Conservation (phyloP, 2,113 vertebrate species). For the Tachycineta bicolor region DNA sequence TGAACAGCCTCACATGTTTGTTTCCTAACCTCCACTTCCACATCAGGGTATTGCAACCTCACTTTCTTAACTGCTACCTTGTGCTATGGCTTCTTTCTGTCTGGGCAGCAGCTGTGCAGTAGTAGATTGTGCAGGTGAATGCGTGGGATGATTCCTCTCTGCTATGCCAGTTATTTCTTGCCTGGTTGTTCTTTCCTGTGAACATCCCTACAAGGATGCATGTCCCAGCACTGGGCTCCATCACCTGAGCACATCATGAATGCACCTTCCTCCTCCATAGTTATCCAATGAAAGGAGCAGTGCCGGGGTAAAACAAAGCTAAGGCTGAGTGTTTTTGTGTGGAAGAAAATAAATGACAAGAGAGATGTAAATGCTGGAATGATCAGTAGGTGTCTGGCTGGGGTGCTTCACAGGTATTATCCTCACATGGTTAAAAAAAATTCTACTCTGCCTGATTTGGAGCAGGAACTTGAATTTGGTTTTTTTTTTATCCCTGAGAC, state of each 20-base stretch:
- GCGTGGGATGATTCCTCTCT: neutral
- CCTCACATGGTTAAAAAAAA: neutral
- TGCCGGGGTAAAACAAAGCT: neutral
- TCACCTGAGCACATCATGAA: neutral
- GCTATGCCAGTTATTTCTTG: neutral
- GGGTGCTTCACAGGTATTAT: neutral
- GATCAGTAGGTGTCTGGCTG: neutral
- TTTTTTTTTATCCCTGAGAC: neutral
- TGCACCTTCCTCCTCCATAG: neutral
- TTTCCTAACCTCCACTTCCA: neutral
- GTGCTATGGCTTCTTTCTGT: neutral
- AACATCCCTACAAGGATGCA: fast-evolving
- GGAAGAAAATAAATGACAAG: neutral
- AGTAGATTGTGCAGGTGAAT: neutral
- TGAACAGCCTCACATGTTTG: neutral
- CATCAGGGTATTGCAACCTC: neutral
- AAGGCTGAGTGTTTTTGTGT: neutral
- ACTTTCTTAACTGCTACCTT: neutral
- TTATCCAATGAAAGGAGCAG: neutral
- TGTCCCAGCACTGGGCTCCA: neutral
- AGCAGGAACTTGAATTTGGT: neutral
- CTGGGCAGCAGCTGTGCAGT: neutral
- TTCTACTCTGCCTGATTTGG: neutral
- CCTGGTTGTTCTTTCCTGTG: neutral
- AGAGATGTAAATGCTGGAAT: neutral